Evolutionary conservation across 2,888 invertebrate species (phyloP), one percentile per base, ranked within the genome.

Genomic region (Drosophila putrida): DNA sequence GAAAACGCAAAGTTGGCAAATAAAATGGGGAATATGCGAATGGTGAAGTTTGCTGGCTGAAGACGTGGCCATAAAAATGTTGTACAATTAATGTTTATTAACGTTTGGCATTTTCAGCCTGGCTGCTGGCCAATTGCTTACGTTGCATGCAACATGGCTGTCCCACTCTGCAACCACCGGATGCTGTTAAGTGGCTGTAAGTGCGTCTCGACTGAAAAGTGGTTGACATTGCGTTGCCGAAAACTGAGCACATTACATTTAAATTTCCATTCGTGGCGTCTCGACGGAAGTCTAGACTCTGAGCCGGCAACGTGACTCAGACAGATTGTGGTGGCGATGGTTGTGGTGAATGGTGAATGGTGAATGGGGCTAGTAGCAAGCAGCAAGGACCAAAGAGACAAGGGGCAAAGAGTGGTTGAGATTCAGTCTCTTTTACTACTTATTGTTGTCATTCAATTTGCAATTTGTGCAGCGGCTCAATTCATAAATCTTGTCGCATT

Each of bases 21-120:
- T 59, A 47, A 60, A 60, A 51, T 43, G 10, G 44, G 44, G 33
- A 47, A 61, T 43, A 55, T 55, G 25, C 38, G 53, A 54, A 36
- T 39, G 38, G 13, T 57, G 33, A 63, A 51, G 36, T 73, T 55
- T 10, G 13, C 51, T 28, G 13, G 27, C 13, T 33, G 36, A 49
- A 31, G 61, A 61, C 47, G 50, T 35, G 78, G 60, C 69, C 82
- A 75, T 76, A 67, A 69, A 62, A 71, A 72, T 60, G 57, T 49
- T 59, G 65, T 74, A 81, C 82, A 87, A 85, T 85, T 89, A 84
- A 89, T 88, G 88, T 89, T 89, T 87, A 87, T 85, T 87, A 85
- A 84, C 72, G 61, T 82, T 82, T 67, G 79, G 55, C 68, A 72
- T 54, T 54, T 58, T 60, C 49, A 50, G 61, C 43, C 58, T 60